Conservation (phyloP, 2,888 invertebrate species). For the Trichopria drosophilae region DNA sequence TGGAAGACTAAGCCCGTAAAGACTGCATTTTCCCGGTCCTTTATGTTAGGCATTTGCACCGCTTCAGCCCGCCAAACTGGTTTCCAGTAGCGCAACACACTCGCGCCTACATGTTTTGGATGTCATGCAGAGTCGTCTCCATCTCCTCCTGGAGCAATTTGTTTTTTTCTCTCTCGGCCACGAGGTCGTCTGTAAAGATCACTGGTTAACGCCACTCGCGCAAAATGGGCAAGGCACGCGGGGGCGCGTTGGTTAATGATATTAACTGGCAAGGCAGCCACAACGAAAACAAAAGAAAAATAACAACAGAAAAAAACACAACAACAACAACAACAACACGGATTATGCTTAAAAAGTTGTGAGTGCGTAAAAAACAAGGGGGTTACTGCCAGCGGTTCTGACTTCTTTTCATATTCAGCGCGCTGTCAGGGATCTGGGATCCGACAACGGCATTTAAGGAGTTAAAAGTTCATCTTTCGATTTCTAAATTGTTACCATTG, state of each 20-base stretch:
- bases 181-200: conserved; percentile 86
- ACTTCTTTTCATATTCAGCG: too few relatives aligned
- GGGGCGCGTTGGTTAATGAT: too few relatives aligned
- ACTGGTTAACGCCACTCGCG: conserved; percentile 53
- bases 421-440: too few relatives aligned
- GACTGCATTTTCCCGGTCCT: conserved; percentile 23
- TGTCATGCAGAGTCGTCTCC: conserved; percentile 98
- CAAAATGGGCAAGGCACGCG: too few relatives aligned
- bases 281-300: conserved; percentile 3
- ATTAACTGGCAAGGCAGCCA: too few relatives aligned
- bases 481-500: too few relatives aligned
- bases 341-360: conserved; percentile 15
- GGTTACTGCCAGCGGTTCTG: too few relatives aligned
- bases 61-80: conserved; percentile 34
- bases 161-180: conserved; percentile 92
- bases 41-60: conserved; percentile 39
- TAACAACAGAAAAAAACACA: conserved; percentile 13
- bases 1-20: conserved; percentile 14
- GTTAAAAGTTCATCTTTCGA: too few relatives aligned
- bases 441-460: too few relatives aligned
- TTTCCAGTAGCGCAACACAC: conserved; percentile 29
- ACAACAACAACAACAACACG: conserved; percentile 11
- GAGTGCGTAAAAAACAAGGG: conserved; percentile 35
- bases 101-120: conserved; percentile 90
- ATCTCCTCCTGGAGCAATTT: conserved; percentile 96